Conservation (phyloP, 2,797 vertebrate species). For the Lerista edwardsae region DNA sequence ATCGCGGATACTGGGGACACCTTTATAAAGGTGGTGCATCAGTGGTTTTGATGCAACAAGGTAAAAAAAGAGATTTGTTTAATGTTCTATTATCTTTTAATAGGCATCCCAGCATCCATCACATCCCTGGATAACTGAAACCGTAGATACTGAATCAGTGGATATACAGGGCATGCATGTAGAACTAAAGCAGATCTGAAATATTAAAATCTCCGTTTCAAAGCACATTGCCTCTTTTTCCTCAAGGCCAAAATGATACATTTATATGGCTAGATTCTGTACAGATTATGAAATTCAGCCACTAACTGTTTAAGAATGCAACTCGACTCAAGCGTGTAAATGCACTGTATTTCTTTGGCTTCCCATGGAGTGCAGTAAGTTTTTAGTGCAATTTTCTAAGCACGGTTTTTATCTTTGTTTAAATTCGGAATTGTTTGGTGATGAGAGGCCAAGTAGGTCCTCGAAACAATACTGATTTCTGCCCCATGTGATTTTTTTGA, state of each 20-base stretch:
- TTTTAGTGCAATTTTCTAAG: background rate
- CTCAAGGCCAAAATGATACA: background rate
- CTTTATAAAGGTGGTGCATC: no score
- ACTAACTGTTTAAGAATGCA: background rate
- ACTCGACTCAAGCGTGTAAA: background rate
- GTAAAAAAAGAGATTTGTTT: no score
- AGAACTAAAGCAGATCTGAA: slow-evolving; percentile 1
- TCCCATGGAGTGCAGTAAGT: background rate
- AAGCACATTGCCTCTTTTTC: background rate
- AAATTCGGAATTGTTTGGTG: background rate
- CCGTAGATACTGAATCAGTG: no score
- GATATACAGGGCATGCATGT: no score
- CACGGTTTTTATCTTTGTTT: background rate
- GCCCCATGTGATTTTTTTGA: background rate
- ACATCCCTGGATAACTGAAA: no score
- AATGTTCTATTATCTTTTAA: no score
- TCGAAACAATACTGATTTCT: slow-evolving; percentile 20
- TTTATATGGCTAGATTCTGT: background rate
- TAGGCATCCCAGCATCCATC: no score
- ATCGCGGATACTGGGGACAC: no score
- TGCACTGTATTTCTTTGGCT: background rate
- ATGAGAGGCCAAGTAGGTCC: background rate
- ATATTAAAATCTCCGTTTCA: slow-evolving; percentile 4
- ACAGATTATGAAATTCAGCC: background rate
- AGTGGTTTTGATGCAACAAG: no score